A percentile compares a stretch with the other conserved stretches of the same genome.
These are phyloP conservation scores for Rhinolophus ferrumequinum DNA, from an alignment of 2,113 vertebrate genomes.

Conservation along the genomic window DNA sequence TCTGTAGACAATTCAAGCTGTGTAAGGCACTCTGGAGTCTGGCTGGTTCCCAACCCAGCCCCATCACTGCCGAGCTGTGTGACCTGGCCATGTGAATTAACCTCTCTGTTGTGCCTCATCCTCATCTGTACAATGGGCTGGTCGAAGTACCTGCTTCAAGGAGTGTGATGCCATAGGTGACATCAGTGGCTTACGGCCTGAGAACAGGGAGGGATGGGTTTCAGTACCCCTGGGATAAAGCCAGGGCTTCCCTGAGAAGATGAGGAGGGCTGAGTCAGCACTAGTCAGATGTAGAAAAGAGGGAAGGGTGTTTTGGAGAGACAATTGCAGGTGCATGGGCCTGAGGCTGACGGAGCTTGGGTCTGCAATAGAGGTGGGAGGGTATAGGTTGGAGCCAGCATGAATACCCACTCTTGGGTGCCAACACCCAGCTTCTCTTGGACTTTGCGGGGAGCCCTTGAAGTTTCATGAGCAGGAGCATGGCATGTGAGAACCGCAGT, in stretches of 20 bases:
- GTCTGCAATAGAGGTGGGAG: no score
- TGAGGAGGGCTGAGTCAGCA: background rate
- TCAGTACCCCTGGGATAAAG: no score
- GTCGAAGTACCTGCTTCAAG: background rate
- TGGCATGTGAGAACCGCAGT: background rate
- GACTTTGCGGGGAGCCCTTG: background rate
- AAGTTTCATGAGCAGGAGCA: background rate
- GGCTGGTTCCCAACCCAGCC: background rate
- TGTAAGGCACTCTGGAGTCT: background rate
- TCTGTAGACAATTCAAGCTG: background rate
- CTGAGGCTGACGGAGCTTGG: background rate
- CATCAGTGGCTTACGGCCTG: background rate
- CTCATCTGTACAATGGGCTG: background rate
- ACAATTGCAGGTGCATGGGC: background rate
- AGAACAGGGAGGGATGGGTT: background rate
- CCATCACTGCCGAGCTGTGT: background rate
- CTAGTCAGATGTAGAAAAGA: background rate
- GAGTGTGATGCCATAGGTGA: rapidly evolving
- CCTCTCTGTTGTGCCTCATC: background rate
- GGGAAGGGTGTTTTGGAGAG: no score
- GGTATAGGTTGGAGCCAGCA: background rate
- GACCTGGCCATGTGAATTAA: background rate
- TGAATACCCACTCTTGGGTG: rapidly evolving
- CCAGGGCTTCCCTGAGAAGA: background rate
- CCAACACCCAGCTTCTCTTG: background rate